These are phyloP conservation scores for Xenops minutus DNA, from an alignment of 2,797 vertebrate genomes.

Conservation along the genomic window DNA sequence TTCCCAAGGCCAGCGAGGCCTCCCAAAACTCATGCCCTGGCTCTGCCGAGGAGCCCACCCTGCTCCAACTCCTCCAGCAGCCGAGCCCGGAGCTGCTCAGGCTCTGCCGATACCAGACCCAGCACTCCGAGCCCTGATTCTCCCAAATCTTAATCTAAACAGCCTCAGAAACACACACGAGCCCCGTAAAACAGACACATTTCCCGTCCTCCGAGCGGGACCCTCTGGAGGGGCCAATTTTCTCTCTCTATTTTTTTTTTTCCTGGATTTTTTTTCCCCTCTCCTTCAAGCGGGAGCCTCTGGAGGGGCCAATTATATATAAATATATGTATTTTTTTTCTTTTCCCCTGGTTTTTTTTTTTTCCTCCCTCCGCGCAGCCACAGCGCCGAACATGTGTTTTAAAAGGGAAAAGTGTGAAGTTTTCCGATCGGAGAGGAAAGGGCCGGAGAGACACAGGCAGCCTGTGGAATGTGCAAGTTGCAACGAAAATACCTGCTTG, in stretches of 20 bases:
- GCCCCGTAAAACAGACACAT: neutral
- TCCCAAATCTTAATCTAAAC: neutral
- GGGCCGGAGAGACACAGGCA: slow-evolving; percentile 12
- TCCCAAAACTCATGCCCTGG: neutral
- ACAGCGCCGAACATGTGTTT: slow-evolving; percentile 69
- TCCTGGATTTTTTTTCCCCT: neutral
- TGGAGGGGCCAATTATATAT: neutral
- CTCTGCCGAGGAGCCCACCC: neutral
- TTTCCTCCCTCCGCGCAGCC: neutral
- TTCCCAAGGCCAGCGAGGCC: neutral
- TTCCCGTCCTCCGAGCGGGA: neutral
- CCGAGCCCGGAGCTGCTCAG: neutral
- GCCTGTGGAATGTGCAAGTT: slow-evolving; percentile 38
- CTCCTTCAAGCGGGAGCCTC: neutral
- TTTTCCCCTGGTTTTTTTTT: neutral
- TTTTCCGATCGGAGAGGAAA: slow-evolving; percentile 59
- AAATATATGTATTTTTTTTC: neutral
- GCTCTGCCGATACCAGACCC: neutral
- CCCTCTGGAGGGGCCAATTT: neutral
- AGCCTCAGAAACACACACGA: neutral
- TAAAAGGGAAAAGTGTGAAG: slow-evolving; percentile 80
- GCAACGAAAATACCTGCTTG: slow-evolving; percentile 59
- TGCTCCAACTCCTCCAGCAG: neutral
- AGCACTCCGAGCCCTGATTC: neutral
- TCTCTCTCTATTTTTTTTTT: neutral